Percentiles rank a stretch among this genome's conserved stretches.
phyloP scores from a whole-genome alignment of 2,113 vertebrate species.

The Poeciliopsis turrubarensis region DNA sequence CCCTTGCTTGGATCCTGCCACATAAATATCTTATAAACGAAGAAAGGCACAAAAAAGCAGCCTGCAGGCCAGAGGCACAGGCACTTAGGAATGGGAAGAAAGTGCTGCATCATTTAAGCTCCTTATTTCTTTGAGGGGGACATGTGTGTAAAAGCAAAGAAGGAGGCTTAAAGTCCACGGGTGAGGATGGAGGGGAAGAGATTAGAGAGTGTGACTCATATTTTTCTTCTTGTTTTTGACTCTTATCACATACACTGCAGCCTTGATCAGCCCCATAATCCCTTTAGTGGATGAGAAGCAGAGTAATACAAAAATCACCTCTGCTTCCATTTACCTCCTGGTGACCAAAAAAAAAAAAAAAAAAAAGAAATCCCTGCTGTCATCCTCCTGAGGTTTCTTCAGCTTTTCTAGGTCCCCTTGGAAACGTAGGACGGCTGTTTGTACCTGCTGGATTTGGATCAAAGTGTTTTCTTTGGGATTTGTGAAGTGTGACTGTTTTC shows the following conservation, averaged over 20 bases:
- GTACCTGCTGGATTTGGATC: constrained; percentile 52
- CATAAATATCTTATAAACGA: not conserved
- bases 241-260: constrained; percentile 63
- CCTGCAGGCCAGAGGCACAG: constrained; percentile 1
- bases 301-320: constrained; percentile 28
- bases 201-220: constrained; percentile 60
- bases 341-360: not conserved
- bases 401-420: constrained; percentile 24
- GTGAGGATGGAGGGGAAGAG: constrained; percentile 29
- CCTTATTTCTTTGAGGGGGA: constrained; percentile 39
- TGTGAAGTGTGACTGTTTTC: not conserved
- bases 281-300: constrained; percentile 53
- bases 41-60: not conserved
- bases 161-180: constrained; percentile 55
- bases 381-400: constrained; percentile 36
- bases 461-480: constrained; percentile 10
- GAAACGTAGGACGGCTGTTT: constrained; percentile 26
- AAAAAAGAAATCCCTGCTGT: constrained; percentile 20
- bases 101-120: constrained; percentile 65
- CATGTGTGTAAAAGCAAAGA: constrained; percentile 48
- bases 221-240: constrained; percentile 56
- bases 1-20: not conserved
- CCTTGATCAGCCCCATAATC: constrained; percentile 61
- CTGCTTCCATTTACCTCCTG: constrained; percentile 22
- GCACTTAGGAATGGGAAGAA: constrained; percentile 1